Conservation (phyloP, 2,888 invertebrate genomes). For the Mallateleia sp. region DNA sequence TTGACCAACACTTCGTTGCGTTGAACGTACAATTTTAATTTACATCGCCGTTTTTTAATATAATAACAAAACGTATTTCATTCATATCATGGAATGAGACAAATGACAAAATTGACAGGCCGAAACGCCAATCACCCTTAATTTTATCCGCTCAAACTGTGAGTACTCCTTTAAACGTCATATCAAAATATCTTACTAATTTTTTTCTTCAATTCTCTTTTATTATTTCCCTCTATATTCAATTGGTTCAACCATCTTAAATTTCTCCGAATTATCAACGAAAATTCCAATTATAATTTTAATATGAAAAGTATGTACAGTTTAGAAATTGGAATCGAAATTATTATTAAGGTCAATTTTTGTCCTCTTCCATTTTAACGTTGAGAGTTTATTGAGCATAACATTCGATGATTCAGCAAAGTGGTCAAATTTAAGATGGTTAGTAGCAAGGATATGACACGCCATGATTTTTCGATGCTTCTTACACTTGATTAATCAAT, state of each 20-base stretch:
- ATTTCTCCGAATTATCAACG: slow-evolving; percentile 31
- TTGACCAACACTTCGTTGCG: neutral
- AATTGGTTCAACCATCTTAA: slow-evolving; percentile 52
- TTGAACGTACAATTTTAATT: slow-evolving; percentile 24
- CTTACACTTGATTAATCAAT: neutral
- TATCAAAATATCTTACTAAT: slow-evolving; percentile 57
- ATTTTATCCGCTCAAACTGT: neutral
- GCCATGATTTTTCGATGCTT: slow-evolving; percentile 33
- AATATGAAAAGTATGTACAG: slow-evolving; percentile 53
- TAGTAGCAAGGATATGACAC: too few species aligned
- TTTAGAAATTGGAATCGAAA: slow-evolving; percentile 50
- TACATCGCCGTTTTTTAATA: slow-evolving; percentile 23
- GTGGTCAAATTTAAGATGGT: neutral
- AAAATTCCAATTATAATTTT: slow-evolving; percentile 42
- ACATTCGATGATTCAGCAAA: too few species aligned
- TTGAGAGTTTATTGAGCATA: too few species aligned
- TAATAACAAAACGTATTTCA: slow-evolving; percentile 15
- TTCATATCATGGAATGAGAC: slow-evolving; percentile 38
- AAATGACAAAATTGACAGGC: slow-evolving; percentile 20
- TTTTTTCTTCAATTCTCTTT: slow-evolving; percentile 1
- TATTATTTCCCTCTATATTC: neutral
- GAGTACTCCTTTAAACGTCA: slow-evolving; percentile 29
- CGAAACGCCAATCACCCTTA: slow-evolving; percentile 6
- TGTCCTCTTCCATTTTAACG: neutral
- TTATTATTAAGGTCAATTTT: slow-evolving; percentile 9